Percentiles rank a stretch among this genome's conserved stretches.
Evolutionary conservation across 2,888 invertebrate species (phyloP).

Genomic region (Drosophila ezoana): DNA sequence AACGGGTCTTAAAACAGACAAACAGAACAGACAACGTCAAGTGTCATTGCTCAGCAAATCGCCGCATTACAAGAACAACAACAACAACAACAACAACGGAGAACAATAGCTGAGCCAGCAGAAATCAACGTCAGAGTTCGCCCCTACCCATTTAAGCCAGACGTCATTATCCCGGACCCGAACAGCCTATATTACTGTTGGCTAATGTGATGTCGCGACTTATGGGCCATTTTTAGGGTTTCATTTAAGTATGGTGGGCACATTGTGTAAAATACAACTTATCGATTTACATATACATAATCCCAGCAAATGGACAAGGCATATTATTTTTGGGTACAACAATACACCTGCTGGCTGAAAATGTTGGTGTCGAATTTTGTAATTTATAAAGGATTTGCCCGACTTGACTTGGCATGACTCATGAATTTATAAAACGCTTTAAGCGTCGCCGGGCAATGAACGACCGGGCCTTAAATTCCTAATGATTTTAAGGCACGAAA

Average conservation of each 20-base stretch:
- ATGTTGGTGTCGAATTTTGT: conserved; percentile 11
- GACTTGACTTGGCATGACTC: conserved; percentile 52
- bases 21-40: conserved; percentile 26
- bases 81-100: conserved; percentile 1
- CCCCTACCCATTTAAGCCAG: conserved; percentile 13
- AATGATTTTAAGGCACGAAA: conserved; percentile 76
- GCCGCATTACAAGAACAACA: conserved; percentile 34
- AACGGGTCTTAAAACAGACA: conserved; percentile 39
- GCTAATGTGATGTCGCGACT: conserved; percentile 78
- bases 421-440: conserved; percentile 49
- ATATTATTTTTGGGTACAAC: conserved; percentile 1
- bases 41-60: conserved; percentile 62
- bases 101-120: not conserved
- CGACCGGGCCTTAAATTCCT: conserved; percentile 41
- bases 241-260: conserved; percentile 51
- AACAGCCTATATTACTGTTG: conserved; percentile 26
- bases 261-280: not conserved
- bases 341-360: not conserved
- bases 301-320: not conserved
- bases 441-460: conserved; percentile 4
- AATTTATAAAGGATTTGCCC: conserved; percentile 52
- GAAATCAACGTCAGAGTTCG: conserved; percentile 17
- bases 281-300: conserved; percentile 14
- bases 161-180: conserved; percentile 30
- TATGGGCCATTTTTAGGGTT: conserved; percentile 67